Evolutionary conservation across 1,140 invertebrate genomes (phyloP).

Genomic region (Calosoma granatense): DNA sequence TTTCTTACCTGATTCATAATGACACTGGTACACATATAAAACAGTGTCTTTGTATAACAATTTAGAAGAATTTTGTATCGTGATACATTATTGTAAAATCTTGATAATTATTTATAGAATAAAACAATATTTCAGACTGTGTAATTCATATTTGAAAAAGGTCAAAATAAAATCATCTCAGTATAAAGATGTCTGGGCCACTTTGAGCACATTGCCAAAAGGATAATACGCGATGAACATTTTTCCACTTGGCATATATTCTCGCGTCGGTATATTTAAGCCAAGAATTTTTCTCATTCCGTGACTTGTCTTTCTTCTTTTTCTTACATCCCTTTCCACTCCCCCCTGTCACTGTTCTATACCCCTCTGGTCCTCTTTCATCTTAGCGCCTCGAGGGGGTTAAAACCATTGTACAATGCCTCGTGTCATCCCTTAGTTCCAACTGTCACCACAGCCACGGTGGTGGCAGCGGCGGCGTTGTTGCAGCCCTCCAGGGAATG

Average conservation of each 20-base stretch:
- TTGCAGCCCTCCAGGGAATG: neutral
- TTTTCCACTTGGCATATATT: neutral
- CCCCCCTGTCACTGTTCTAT: neutral
- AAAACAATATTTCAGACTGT: no score
- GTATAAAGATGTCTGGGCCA: no score
- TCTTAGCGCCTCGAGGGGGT: neutral
- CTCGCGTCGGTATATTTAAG: neutral
- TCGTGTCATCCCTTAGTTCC: neutral
- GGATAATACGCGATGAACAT: constrained; percentile 3
- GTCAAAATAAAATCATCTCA: no score
- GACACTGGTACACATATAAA: no score
- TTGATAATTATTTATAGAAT: no score
- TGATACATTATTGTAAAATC: no score
- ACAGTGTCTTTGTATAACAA: no score
- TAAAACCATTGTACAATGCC: neutral
- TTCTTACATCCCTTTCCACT: no score
- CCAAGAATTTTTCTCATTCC: neutral
- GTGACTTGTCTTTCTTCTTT: neutral
- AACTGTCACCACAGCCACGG: neutral
- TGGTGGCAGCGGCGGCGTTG: neutral
- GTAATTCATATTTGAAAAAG: no score
- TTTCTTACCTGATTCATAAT: no score
- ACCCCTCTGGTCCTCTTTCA: neutral
- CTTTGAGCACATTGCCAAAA: neutral
- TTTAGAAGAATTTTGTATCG: no score